Base-by-base conservation (phyloP, 2,888 invertebrate species). In the Smittia sp. region DNA sequence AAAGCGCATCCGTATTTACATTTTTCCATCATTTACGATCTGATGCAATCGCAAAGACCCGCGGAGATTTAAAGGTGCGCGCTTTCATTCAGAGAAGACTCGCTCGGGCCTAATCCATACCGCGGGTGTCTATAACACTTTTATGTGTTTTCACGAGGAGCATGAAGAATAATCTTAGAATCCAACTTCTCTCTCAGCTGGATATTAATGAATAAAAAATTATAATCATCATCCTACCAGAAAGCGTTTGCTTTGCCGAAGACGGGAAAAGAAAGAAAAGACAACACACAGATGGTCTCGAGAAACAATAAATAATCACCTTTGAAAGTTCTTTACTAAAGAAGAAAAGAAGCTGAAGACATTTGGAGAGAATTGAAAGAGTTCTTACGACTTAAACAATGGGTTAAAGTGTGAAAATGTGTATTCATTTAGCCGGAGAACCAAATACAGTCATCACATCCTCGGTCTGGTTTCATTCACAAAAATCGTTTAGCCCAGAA, bases 151-250 rank as follows among this genome's bases (percentile, higher is more conserved):
- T 46, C 46, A 46, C 46, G 46, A 46, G 46, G 46, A 58, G 22
- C 58, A 32, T 9, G n/a, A 58, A 22, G 18, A 25, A 69, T 69
- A 68, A 68, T 52, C 54, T 69, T 69, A 69, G 69, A 69, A 69
- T 68, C 1, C 22, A 22, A 63, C 9, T 7, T 46, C 62, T 32
- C 39, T 62, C 72, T 62, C 72, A 72, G 72, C 62, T 62, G 62
- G 72, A 72, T 72, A 72, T 72, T 72, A 72, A 72, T 72, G 72
- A 72, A 62, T 72, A 72, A 72, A 72, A 72, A 72, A 62, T 72
- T 39, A 72, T 62, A 39, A 72, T 62, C 62, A 72, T 62, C 72
- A 38, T 72, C 62, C 58, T 72, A 72, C 62, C 62, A 72, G 58
- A 38, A 62, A 58, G 25, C 70, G 32, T 58, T 46, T 15, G 32